Evolutionary conservation across 2,113 vertebrate genomes (phyloP), one percentile per base, ranked within the genome.

Genomic region (Pterocles gutturalis): DNA sequence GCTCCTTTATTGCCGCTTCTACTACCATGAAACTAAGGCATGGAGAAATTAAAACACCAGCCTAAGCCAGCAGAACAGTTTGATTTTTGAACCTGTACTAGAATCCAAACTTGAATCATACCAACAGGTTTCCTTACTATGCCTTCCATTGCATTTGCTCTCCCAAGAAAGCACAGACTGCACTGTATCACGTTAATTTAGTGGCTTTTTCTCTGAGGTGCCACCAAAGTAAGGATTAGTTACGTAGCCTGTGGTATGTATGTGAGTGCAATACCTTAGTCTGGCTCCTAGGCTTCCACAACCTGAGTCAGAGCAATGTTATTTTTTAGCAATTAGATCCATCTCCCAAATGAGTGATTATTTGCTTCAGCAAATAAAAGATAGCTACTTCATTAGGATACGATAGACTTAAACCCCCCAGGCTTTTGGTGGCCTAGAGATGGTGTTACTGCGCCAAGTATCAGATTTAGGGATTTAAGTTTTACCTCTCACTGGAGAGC

Each of bases 401-500:
- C 33, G 48, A 77, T 0, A 58, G 88, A 55, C 31, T 67, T 53
- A 3, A 26, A 38, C 22, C 16, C 3, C 13, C 17, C 54, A 34
- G 21, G 16, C 7, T 48, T 81, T 62, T 41, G 36, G 89, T 64
- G 48, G 33, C 61, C 64, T 91, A 70, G 36, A 84, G 71, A 48
- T 49, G 46, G 43, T 57, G 60, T 71, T 80, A 29, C 22, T 83
- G 53, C 11, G 33, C 33, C 85, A 77, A 64, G 48, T 48, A 78
- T 17, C 26, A 41, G 45, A 83, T 70, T 86, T 81, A 86, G 90
- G 91, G 61, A 94, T 93, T 73, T 72, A 83, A 93, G 73, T 78
- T 93, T 96, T 95, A 91, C 93, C 91, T 95, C 94, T 97, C 66
- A 3, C 65, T 91, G 94, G 91, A 94, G 75, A 96, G 84, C 87